phyloP scores from a whole-genome alignment of 1,140 invertebrate genomes.

The Anthonomus grandis region DNA sequence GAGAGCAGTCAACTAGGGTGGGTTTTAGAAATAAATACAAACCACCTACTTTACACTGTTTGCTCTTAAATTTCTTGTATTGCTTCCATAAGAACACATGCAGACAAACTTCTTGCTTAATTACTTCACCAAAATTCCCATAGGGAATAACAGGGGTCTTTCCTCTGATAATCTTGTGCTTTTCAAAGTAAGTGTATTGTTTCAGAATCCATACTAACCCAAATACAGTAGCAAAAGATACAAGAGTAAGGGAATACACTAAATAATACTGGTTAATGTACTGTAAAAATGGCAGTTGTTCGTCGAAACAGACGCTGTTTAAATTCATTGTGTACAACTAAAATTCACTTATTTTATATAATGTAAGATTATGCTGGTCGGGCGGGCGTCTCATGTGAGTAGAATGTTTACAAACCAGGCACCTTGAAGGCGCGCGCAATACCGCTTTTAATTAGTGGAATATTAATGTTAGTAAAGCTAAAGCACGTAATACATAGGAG shows the following conservation, averaged over 20 bases:
- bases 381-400: too few species aligned
- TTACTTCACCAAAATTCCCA: slow-evolving; percentile 29
- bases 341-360: too few species aligned
- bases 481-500: too few species aligned
- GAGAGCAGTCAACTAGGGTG: slow-evolving; percentile 21
- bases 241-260: slow-evolving; percentile 25
- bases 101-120: slow-evolving; percentile 26
- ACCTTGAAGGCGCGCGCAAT: too few species aligned
- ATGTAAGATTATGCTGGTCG: too few species aligned
- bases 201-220: slow-evolving; percentile 24
- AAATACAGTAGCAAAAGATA: slow-evolving; percentile 29
- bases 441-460: too few species aligned
- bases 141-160: slow-evolving; percentile 23
- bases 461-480: too few species aligned
- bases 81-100: slow-evolving; percentile 33
- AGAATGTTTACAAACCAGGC: too few species aligned
- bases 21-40: slow-evolving; percentile 32
- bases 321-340: slow-evolving; percentile 7
- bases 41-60: slow-evolving; percentile 27
- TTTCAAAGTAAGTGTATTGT: slow-evolving; percentile 33
- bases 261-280: slow-evolving; percentile 24
- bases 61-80: slow-evolving; percentile 32
- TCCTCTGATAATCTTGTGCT: slow-evolving; percentile 14
- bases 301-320: slow-evolving; percentile 8
- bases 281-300: slow-evolving; percentile 13